Evolutionary conservation across 2,888 invertebrate genomes (phyloP).

Genomic region (Ametastegia equiseti): DNA sequence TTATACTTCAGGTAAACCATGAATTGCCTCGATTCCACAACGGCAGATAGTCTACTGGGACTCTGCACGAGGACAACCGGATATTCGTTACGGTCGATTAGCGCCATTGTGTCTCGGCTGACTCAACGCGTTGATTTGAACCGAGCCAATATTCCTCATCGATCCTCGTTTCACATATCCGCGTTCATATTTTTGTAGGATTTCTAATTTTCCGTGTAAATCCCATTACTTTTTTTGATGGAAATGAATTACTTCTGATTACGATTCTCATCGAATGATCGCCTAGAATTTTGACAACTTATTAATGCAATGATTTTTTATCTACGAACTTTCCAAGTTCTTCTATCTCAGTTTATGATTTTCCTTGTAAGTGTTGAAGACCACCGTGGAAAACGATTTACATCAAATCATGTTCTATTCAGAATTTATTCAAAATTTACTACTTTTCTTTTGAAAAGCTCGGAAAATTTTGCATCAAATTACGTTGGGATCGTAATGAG

Average conservation of each 20-base stretch:
- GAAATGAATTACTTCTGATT: background rate
- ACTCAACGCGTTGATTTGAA: conserved; percentile 43
- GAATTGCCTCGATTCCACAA: conserved; percentile 31
- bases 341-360: no score
- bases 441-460: no score
- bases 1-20: conserved; percentile 29
- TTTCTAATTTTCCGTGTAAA: background rate
- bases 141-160: conserved; percentile 19
- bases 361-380: no score
- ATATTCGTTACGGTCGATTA: conserved; percentile 43
- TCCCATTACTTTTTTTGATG: background rate
- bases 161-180: background rate
- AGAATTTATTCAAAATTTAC: background rate
- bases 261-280: background rate
- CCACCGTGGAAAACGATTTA: no score
- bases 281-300: background rate
- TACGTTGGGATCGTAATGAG: no score
- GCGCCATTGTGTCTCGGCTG: conserved; percentile 36
- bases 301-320: no score
- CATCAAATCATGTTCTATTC: background rate
- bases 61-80: conserved; percentile 32
- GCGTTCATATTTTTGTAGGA: background rate
- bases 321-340: no score
- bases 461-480: no score
- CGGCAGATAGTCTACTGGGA: conserved; percentile 22